A percentile compares a stretch with the other conserved stretches of the same genome.
phyloP scores from a whole-genome alignment of 1,140 invertebrate genomes.

The Mizuhopecten yessoensis region DNA sequence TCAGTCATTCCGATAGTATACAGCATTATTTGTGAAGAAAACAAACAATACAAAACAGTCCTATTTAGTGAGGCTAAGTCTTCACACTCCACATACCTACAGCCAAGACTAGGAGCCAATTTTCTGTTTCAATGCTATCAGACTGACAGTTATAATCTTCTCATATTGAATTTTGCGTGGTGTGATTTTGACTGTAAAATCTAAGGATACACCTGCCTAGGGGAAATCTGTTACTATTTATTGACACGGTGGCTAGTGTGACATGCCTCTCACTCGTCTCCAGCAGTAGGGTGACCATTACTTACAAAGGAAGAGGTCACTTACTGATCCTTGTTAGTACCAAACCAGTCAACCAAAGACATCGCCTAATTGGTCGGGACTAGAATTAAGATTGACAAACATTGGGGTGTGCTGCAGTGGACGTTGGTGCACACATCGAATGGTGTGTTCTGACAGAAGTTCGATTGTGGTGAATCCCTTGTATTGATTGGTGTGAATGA shows the following conservation, averaged over 20 bases:
- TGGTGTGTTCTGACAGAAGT: background rate
- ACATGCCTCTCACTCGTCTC: too few species aligned
- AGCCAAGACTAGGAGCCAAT: background rate
- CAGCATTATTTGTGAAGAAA: background rate
- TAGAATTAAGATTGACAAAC: background rate
- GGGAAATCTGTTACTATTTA: background rate
- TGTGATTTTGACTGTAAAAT: conserved; percentile 14
- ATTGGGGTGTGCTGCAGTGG: background rate
- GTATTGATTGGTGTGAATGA: background rate
- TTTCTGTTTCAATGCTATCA: conserved; percentile 3
- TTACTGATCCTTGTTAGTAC: background rate
- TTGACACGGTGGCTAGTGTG: background rate
- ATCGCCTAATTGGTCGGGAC: background rate
- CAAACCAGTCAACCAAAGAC: background rate
- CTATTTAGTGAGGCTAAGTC: background rate
- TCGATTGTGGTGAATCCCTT: background rate
- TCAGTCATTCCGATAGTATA: background rate
- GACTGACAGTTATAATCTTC: conserved; percentile 38
- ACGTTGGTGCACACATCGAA: background rate
- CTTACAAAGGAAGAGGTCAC: background rate
- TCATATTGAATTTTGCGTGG: conserved; percentile 14
- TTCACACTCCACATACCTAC: background rate
- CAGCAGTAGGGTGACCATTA: background rate
- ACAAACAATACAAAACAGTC: background rate
- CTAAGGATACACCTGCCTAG: background rate